phyloP scores from a whole-genome alignment of 2,113 vertebrate species.

The Corythornis madagascariensis region DNA sequence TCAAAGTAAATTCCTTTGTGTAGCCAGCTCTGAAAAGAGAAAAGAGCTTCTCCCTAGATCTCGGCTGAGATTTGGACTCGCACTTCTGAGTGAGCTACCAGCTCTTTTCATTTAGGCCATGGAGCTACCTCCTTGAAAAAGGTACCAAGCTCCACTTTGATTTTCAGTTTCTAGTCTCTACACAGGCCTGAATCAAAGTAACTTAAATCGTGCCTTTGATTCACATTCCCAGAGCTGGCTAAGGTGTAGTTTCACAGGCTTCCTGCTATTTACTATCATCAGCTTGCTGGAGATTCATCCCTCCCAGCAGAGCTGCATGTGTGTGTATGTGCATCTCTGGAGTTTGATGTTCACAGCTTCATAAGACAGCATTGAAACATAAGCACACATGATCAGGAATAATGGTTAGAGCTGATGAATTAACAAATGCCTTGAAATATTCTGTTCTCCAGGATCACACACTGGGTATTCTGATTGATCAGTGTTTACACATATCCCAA shows the following conservation, averaged over 20 bases:
- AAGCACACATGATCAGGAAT: neutral
- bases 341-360: constrained; percentile 21
- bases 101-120: constrained; percentile 8
- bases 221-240: neutral
- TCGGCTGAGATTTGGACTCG: neutral
- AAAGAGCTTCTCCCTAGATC: neutral
- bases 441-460: neutral
- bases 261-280: constrained; percentile 28
- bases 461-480: neutral
- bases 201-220: constrained; percentile 27
- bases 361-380: neutral
- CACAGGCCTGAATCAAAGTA: constrained; percentile 16
- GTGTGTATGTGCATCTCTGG: neutral
- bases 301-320: neutral
- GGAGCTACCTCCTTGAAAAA: constrained; percentile 15
- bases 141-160: neutral
- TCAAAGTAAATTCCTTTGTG: constrained; percentile 21
- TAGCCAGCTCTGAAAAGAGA: constrained; percentile 6
- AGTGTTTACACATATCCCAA: constrained; percentile 33
- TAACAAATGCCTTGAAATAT: constrained; percentile 15
- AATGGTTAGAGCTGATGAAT: neutral
- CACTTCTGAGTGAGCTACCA: neutral
- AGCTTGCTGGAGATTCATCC: neutral
- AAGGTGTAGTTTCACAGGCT: neutral
- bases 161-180: constrained; percentile 33